These are phyloP conservation scores for Lagenorhynchus albirostris DNA, from an alignment of 2,113 vertebrate genomes.

Conservation along the genomic window DNA sequence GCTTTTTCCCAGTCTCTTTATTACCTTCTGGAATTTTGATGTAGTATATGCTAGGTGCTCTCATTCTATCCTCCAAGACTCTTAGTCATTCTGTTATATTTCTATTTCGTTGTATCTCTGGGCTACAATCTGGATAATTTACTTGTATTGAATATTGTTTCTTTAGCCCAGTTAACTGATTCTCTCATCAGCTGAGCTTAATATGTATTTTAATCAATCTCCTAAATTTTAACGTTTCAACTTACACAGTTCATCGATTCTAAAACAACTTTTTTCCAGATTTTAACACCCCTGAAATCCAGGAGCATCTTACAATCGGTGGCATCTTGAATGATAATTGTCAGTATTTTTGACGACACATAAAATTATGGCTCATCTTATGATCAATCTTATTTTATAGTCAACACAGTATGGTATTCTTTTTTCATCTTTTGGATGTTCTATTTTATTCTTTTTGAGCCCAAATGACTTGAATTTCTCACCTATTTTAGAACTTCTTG, in stretches of 20 bases:
- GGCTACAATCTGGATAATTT: not conserved
- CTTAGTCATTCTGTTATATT: not conserved
- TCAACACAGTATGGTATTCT: not conserved
- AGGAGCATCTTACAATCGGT: not conserved
- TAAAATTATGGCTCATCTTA: not conserved
- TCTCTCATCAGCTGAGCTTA: conserved; percentile 18
- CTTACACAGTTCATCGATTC: not conserved
- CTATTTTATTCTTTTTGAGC: not conserved
- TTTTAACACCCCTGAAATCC: conserved; percentile 6
- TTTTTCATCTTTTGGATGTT: conserved; percentile 20
- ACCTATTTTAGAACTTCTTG: conserved; percentile 12
- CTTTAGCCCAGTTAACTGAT: conserved; percentile 21
- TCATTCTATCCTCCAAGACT: not conserved
- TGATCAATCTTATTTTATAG: not conserved
- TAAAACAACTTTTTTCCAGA: not conserved
- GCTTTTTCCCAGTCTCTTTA: not conserved
- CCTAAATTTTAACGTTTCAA: conserved; percentile 19
- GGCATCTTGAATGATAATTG: not conserved
- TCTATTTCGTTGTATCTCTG: not conserved
- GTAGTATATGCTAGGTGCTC: not conserved
- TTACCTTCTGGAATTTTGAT: not conserved
- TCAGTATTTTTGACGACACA: not conserved
- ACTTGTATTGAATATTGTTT: not conserved
- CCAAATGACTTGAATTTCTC: not conserved
- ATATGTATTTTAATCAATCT: conserved; percentile 12